Base-by-base conservation (phyloP, 2,888 invertebrate genomes). In the Drosophila infuscata region DNA sequence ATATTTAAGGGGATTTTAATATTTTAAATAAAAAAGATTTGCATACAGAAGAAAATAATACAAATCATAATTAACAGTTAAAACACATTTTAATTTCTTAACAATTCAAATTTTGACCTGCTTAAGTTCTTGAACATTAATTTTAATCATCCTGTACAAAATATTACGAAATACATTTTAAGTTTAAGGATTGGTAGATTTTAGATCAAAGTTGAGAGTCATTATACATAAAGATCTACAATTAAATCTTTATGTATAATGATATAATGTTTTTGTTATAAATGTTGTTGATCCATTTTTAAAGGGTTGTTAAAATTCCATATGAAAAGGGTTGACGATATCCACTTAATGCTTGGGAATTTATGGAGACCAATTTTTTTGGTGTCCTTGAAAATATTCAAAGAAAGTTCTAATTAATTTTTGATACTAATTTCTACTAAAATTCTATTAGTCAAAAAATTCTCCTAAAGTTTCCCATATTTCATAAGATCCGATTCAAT, bases 401-500 rank as follows among this genome's bases (percentile, higher is more conserved):
- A 48, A 41, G n/a, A 41, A 20, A n/a, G 9, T 41, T 41, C n/a
- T 41, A 41, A n/a, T 2, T 41, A 17, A 36, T 17, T 53, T 25
- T 17, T 20, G 20, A 17, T 1, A 25, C 20, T 8, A 53, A 53
- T 20, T 35, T 56, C 29, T 29, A 54, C 25, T 5, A 35, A 53
- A 53, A 35, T 17, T 35, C 15, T 3, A 35, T 17, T 25, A 5
- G 15, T 25, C 6, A 25, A 17, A 54, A 25, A n/a, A 3, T 36
- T 32, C 12, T 3, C 1, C 57, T 65, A 76, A 20, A 70, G 53
- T 41, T 70, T 74, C 9, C 85, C 81, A 60, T 89, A 89, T 35
- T 90, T 89, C 61, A 65, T 74, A 11, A 91, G 46, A 59, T 88
- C 87, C 9, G 92, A 88, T 11, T 91, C 90, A 46, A 92, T 92